Base-by-base conservation (phyloP, 2,888 invertebrate genomes). In the Disparrhopalites patrizii region DNA sequence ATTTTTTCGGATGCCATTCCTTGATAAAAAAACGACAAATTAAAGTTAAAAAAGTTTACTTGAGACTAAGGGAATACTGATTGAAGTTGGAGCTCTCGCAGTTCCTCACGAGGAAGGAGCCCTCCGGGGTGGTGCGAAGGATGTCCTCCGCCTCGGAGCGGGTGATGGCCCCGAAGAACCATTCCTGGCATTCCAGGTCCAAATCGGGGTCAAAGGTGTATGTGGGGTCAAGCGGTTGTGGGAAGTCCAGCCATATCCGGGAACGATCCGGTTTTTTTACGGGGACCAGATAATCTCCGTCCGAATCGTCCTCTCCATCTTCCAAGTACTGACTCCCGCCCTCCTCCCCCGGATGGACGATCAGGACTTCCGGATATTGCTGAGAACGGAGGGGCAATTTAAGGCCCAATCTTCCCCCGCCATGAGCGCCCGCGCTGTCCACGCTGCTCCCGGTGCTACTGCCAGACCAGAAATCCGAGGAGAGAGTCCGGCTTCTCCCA, bases 111-210 rank as follows among this genome's bases (percentile, higher is more conserved):
- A 97, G 84, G 81, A 94, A 97, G 77, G 93, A 93, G 70, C 96
- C 96, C 82, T 96, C 95, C 73, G 86, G 84, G 58, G 91, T 85
- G 62, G 90, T 85, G 76, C 91, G 83, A 57, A 97, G 83, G 71
- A 93, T 86, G 78, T 87, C 86, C 81, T 97, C 96, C 54, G 96
- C 96, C 80, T 95, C 93, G 67, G 90, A 85, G 77, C 96, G 85
- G 58, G 91, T 90, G 71, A 96, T 89, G 73, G 92, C 88, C 70
- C 96, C 96, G 80, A 96, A 96, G 81, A 93, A 97, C 96, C 96
- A 97, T 55, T 75, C 69, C 81, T 78, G 75, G 55, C 72, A 68
- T 55, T 75, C 75, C 55, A 75, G 62, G 28, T 74, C 71, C 23
- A 72, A 20, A 3, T 23, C 27, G 8, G 62, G 62, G 23, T 62